Base-by-base conservation (phyloP, 2,797 vertebrate species). In the Acestrorhynchus altus region DNA sequence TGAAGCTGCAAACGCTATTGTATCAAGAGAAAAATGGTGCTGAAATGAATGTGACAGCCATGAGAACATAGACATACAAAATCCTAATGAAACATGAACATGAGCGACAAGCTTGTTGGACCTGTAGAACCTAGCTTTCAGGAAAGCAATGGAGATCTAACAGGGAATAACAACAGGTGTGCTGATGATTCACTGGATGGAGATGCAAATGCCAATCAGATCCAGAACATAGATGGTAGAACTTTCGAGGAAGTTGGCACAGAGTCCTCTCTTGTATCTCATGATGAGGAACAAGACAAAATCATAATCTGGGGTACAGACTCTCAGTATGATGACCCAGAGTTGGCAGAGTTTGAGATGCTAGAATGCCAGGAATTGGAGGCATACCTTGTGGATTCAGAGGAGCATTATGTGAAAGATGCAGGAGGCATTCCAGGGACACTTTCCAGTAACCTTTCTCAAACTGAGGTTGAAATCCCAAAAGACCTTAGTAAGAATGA, bases 131-230 rank as follows among this genome's bases (percentile, higher is more conserved):
- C 86, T 40, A 89, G 89, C 74, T 79, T 90, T 76, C 90, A 88
- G 76, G 91, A 89, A 71, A 90, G 89, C 83, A 74, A n/a, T 87
- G 91, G 91, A 0, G 93, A 94, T 87, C 83, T 92, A 0, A 35
- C 31, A 35, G 92, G 87, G 83, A 98, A 98, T 75, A 95, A 96
- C 86, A 98, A 98, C 61, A 94, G 91, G 87, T 87, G 77, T 61
- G 88, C 76, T 15, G 86, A 76, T 1, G 31, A 91, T 77, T 81
- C 86, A 44, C 87, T 78, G 47, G 85, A 93, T 7, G 96, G 93
- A 1, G 96, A 98, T 66, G 88, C 91, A 35, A 99, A 99, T 67
- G 98, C 97, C 88, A 99, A 99, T 80, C 91, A 94, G 18, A 92
- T 98, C 83, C 85, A 84, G 76, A 73, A 89, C 5, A 91, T 92